A percentile compares a stretch with the other conserved stretches of the same genome.
phyloP scores from a whole-genome alignment of 2,797 vertebrate species.

The Lacerta bilineata region DNA sequence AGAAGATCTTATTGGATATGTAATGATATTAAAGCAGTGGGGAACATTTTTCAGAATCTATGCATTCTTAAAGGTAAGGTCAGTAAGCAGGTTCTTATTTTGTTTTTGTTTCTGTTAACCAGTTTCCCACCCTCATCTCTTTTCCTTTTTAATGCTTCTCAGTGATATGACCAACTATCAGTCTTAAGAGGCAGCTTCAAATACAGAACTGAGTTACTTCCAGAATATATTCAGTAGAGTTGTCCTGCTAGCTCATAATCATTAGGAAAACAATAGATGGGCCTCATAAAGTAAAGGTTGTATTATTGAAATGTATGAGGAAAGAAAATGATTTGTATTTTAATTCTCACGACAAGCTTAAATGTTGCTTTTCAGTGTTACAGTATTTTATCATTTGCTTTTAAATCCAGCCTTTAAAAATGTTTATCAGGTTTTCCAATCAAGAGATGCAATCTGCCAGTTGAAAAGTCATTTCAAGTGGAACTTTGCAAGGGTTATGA shows the following conservation, averaged over 20 bases:
- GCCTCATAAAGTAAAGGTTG: background rate
- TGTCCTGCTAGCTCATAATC: background rate
- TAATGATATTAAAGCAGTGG: background rate
- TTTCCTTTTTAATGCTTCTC: background rate
- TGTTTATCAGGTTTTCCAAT: slow-evolving; percentile 3
- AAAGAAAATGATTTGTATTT: background rate
- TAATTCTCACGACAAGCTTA: background rate
- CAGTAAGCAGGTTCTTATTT: background rate
- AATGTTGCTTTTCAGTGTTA: background rate
- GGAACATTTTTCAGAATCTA: background rate
- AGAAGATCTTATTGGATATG: background rate
- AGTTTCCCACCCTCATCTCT: background rate
- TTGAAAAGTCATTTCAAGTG: slow-evolving; percentile 20
- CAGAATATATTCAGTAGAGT: slow-evolving; percentile 31
- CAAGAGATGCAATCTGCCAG: slow-evolving; percentile 18
- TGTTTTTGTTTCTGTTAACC: background rate
- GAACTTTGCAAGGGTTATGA: slow-evolving; percentile 8
- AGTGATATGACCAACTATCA: background rate
- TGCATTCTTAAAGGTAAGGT: background rate
- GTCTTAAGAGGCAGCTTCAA: slow-evolving; percentile 25
- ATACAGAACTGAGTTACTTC: slow-evolving; percentile 2
- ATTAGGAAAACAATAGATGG: background rate
- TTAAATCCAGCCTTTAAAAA: background rate
- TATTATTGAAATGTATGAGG: background rate
- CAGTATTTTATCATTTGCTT: background rate